Conservation (phyloP, 1,140 invertebrate genomes). For the Drosophila murphyi region DNA sequence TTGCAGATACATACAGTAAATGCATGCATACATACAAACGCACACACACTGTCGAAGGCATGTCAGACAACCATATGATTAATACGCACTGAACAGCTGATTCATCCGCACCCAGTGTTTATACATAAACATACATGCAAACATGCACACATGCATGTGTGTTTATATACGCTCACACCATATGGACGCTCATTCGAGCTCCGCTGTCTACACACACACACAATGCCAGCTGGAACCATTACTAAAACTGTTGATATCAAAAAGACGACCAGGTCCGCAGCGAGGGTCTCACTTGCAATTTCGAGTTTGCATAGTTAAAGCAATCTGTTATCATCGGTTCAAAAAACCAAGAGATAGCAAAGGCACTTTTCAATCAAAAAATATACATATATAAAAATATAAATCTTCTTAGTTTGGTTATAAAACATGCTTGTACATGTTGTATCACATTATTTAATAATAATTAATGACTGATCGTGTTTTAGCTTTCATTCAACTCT, state of each 20-base stretch:
- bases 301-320: neutral
- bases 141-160: neutral
- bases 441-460: too few species aligned
- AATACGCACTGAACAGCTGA: slow-evolving; percentile 77
- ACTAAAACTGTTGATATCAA: slow-evolving; percentile 72
- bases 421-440: too few species aligned
- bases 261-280: slow-evolving; percentile 45
- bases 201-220: slow-evolving; percentile 51
- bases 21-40: slow-evolving; percentile 24
- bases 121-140: slow-evolving; percentile 20
- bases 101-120: slow-evolving; percentile 53
- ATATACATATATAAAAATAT: too few species aligned
- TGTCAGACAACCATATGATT: slow-evolving; percentile 68
- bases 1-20: slow-evolving; percentile 6
- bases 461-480: too few species aligned
- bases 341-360: too few species aligned
- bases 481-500: too few species aligned
- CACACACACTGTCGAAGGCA: slow-evolving; percentile 37
- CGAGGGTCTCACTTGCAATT: neutral
- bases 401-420: too few species aligned
- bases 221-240: slow-evolving; percentile 55
- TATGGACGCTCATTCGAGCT: slow-evolving; percentile 35
- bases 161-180: slow-evolving; percentile 25
- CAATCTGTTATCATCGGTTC: neutral
- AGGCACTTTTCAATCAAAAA: too few species aligned